phyloP scores from a whole-genome alignment of 2,888 invertebrate species.

The Exephanes ischioxanthus region DNA sequence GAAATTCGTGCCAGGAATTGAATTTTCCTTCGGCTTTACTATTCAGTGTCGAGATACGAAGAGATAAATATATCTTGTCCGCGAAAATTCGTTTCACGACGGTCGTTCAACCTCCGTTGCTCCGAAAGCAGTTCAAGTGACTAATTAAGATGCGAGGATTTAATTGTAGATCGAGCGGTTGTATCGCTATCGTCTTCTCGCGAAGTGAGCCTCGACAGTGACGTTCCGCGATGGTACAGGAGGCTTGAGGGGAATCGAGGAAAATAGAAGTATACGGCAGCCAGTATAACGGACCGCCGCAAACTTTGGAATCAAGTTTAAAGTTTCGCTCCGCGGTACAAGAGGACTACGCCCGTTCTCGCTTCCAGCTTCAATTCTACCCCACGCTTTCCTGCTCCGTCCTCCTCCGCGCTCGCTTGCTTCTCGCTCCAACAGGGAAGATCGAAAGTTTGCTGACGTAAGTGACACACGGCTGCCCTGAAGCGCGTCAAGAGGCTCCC shows the following conservation, averaged over 20 bases:
- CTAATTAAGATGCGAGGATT: slow-evolving; percentile 34
- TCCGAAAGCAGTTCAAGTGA: neutral
- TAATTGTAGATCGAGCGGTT: slow-evolving; percentile 41
- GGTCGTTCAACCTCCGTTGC: neutral
- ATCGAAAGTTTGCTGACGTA: slow-evolving; percentile 67
- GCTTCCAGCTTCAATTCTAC: slow-evolving; percentile 48
- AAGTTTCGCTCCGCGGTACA: slow-evolving; percentile 72
- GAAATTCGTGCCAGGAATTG: neutral
- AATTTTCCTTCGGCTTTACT: neutral
- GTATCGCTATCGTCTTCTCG: slow-evolving; percentile 44
- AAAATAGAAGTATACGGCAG: slow-evolving; percentile 13
- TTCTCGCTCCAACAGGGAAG: slow-evolving; percentile 47
- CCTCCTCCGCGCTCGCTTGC: slow-evolving; percentile 13
- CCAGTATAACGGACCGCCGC: slow-evolving; percentile 52
- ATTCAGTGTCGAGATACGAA: neutral
- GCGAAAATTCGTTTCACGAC: neutral
- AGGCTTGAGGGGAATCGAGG: slow-evolving; percentile 7
- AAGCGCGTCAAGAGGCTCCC: slow-evolving; percentile 61
- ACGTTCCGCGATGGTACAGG: slow-evolving; percentile 44
- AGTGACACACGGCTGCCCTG: slow-evolving; percentile 64
- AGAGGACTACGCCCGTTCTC: slow-evolving; percentile 51
- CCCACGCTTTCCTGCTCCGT: neutral
- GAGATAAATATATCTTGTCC: neutral
- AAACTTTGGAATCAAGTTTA: slow-evolving; percentile 76
- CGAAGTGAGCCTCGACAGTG: slow-evolving; percentile 43